phyloP scores from a whole-genome alignment of 2,888 invertebrate genomes.

The Hetaerina titia region DNA sequence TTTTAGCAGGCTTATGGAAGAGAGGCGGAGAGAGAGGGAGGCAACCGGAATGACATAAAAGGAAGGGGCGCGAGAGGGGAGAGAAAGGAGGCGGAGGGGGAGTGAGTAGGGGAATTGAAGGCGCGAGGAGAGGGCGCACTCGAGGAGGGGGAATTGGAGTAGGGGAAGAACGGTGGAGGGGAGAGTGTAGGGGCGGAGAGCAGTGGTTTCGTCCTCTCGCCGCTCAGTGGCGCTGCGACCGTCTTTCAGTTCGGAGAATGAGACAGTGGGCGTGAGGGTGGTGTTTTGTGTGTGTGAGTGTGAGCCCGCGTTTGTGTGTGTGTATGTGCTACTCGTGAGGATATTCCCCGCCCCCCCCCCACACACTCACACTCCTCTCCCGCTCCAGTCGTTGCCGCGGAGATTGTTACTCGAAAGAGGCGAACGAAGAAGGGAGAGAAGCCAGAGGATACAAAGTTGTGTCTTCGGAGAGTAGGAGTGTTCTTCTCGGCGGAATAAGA shows the following conservation, averaged over 20 bases:
- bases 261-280: constrained; percentile 63
- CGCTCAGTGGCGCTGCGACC: constrained; percentile 66
- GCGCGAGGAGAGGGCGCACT: neutral
- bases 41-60: constrained; percentile 26
- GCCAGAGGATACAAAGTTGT: neutral
- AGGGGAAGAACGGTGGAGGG: constrained; percentile 2
- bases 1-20: constrained; percentile 38
- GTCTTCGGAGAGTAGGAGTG: neutral
- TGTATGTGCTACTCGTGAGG: constrained; percentile 49
- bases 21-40: neutral
- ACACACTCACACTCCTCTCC: neutral
- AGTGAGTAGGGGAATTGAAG: neutral
- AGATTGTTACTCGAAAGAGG: neutral
- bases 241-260: constrained; percentile 66
- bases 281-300: constrained; percentile 48
- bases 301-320: constrained; percentile 49
- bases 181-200: neutral
- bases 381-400: neutral
- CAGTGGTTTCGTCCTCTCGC: constrained; percentile 39
- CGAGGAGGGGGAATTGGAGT: neutral
- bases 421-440: neutral
- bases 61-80: neutral
- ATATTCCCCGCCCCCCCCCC: neutral
- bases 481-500: neutral
- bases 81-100: neutral